Percentiles rank a stretch among this genome's conserved stretches.
These are phyloP conservation scores for Ciconia maguari DNA, from an alignment of 2,113 vertebrate species.

Conservation along the genomic window DNA sequence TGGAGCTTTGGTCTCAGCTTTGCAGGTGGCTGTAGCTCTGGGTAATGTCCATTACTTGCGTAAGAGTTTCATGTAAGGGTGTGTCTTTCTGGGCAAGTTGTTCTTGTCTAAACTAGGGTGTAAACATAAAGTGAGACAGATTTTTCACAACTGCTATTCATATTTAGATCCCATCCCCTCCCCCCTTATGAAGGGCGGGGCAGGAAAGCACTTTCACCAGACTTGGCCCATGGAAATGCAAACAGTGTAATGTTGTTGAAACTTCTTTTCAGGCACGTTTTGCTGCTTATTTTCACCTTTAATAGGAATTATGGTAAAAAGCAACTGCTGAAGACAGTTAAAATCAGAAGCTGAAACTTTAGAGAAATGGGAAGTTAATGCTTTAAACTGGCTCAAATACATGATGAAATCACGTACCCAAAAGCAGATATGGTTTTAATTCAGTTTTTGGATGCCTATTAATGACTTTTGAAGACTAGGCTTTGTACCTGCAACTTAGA, in stretches of 20 bases:
- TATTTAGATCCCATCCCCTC: neutral
- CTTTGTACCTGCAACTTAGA: neutral
- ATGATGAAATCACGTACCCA: neutral
- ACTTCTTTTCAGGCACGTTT: neutral
- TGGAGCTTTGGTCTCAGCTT: neutral
- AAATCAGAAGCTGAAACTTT: neutral
- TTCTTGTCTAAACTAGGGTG: neutral
- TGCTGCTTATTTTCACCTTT: neutral
- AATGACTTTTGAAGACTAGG: neutral
- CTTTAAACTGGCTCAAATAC: neutral
- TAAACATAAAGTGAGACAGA: neutral
- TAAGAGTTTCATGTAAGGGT: slow-evolving; percentile 23
- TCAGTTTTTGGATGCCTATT: neutral
- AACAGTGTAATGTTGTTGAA: neutral
- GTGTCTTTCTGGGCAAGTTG: neutral
- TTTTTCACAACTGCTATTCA: neutral
- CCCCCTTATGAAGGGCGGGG: neutral
- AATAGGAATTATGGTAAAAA: neutral
- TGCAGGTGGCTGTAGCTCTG: neutral
- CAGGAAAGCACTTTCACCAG: neutral
- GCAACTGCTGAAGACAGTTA: neutral
- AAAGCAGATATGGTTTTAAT: neutral
- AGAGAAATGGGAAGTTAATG: neutral
- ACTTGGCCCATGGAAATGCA: neutral
- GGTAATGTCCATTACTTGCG: neutral